phyloP scores from a whole-genome alignment of 2,113 vertebrate species.

The Guaruba guarouba region DNA sequence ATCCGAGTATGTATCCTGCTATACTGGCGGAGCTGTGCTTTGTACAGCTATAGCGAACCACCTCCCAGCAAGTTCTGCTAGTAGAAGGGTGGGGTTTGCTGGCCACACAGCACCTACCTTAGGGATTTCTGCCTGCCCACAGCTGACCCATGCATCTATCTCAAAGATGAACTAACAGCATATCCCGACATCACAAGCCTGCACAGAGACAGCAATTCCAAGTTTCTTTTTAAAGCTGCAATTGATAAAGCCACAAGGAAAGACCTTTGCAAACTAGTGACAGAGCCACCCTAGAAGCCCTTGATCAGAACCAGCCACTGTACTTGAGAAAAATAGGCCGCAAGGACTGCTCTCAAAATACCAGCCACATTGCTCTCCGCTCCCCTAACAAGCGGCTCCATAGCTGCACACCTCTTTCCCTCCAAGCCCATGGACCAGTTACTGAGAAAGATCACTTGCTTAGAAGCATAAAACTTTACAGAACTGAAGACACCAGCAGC shows the following conservation, averaged over 20 bases:
- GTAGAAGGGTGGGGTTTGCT: background rate
- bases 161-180: background rate
- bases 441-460: background rate
- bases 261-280: background rate
- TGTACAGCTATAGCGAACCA: accelerated
- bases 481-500: background rate
- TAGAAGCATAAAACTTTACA: background rate
- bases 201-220: background rate
- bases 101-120: background rate
- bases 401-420: background rate
- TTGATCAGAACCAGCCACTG: background rate
- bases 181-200: background rate
- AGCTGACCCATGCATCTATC: background rate
- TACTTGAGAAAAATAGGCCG: background rate
- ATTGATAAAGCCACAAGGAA: background rate
- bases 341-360: background rate
- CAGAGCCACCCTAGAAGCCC: background rate
- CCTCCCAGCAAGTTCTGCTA: background rate
- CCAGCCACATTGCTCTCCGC: background rate
- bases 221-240: background rate
- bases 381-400: background rate
- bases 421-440: background rate
- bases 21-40: background rate
- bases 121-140: background rate
- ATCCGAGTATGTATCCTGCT: background rate